phyloP scores from a whole-genome alignment of 2,113 vertebrate species.

The Synchiropus splendidus region DNA sequence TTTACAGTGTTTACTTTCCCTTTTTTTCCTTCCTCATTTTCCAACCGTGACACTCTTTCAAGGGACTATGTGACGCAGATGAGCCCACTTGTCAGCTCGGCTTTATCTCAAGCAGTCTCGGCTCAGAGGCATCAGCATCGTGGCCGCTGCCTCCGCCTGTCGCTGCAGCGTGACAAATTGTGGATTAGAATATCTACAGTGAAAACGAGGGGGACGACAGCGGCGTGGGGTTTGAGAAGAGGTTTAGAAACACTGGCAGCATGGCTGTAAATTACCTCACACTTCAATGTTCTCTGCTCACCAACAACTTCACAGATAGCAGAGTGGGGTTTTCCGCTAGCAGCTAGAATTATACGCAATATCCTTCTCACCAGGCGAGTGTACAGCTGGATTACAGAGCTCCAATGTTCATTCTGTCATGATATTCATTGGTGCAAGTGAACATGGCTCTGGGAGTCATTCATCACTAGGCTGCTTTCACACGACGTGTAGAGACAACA shows the following conservation, averaged over 20 bases:
- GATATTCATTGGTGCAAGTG: conserved; percentile 30
- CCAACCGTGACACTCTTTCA: conserved; percentile 15
- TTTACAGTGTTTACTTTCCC: background rate
- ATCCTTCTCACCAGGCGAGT: conserved; percentile 21
- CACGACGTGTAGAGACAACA: no score
- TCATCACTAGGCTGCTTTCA: conserved; percentile 21
- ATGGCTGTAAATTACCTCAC: no score
- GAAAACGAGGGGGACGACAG: background rate
- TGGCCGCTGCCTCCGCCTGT: conserved; percentile 30
- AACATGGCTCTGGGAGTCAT: conserved; percentile 16
- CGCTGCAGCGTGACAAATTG: conserved; percentile 44
- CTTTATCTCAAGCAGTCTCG: conserved; percentile 43
- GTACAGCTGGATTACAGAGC: conserved; percentile 14
- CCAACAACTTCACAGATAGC: background rate
- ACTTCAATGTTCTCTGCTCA: background rate
- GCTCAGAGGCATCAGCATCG: conserved; percentile 39
- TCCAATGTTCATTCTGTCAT: conserved; percentile 20
- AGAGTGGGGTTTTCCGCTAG: background rate
- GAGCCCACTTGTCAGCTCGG: conserved; percentile 53
- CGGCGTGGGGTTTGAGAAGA: background rate
- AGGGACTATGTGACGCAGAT: conserved; percentile 39
- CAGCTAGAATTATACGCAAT: conserved; percentile 1
- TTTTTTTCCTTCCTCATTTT: conserved; percentile 1
- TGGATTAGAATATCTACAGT: conserved; percentile 22
- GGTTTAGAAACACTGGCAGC: conserved; percentile 1